These are phyloP conservation scores for Maniola hyperantus DNA, from an alignment of 2,888 invertebrate genomes.

Conservation along the genomic window DNA sequence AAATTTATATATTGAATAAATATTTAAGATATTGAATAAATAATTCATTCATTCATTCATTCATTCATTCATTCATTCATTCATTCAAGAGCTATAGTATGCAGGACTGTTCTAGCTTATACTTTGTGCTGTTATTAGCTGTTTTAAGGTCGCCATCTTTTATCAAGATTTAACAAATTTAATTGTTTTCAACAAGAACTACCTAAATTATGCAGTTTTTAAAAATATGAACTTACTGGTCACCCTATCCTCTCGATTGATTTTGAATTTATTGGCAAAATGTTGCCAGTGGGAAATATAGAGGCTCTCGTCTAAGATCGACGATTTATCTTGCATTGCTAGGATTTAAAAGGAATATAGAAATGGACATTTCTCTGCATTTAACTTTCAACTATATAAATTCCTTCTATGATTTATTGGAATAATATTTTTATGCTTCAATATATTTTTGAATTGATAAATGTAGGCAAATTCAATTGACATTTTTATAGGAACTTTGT, in stretches of 20 bases:
- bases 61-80: too few species aligned
- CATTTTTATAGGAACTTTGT: not conserved
- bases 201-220: not conserved
- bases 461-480: not conserved
- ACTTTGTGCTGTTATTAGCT: too few species aligned
- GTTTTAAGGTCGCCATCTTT: too few species aligned
- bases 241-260: slow-evolving; percentile 52
- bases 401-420: slow-evolving; percentile 18
- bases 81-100: too few species aligned
- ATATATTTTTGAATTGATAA: slow-evolving; percentile 6
- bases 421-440: slow-evolving; percentile 8
- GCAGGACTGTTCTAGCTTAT: too few species aligned
- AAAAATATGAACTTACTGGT: not conserved
- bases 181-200: not conserved
- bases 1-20: too few species aligned
- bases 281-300: slow-evolving; percentile 55
- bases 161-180: too few species aligned
- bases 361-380: slow-evolving; percentile 29
- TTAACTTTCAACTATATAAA: slow-evolving; percentile 26
- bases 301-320: slow-evolving; percentile 63
- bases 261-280: slow-evolving; percentile 73
- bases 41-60: too few species aligned
- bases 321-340: slow-evolving; percentile 63
- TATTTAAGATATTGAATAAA: too few species aligned
- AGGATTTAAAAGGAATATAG: slow-evolving; percentile 31